Evolutionary conservation across 2,113 vertebrate genomes (phyloP).

Genomic region (Rhizomys pruinosus): DNA sequence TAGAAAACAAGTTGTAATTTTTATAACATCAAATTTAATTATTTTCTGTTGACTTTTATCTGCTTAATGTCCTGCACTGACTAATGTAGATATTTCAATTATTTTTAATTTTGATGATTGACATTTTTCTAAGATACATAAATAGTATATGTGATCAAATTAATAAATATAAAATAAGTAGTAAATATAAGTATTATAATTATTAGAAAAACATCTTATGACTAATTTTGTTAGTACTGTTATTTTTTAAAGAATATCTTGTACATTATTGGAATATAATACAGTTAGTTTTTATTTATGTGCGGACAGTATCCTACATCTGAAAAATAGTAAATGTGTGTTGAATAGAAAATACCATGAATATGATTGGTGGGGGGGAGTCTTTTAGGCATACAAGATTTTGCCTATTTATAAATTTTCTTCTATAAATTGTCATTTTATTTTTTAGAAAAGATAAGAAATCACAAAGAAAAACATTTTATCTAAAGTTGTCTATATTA

Average conservation of each 20-base stretch:
- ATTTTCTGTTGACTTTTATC: conserved; percentile 13
- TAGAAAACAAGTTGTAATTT: no score
- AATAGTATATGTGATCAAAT: not conserved
- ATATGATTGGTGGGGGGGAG: not conserved
- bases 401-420: not conserved
- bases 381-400: conserved; percentile 1
- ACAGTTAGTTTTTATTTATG: not conserved
- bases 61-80: no score
- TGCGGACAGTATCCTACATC: not conserved
- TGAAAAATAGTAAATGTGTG: conserved; percentile 15
- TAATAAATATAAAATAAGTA: no score
- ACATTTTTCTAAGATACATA: not conserved
- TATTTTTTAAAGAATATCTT: no score
- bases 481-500: conserved; percentile 65
- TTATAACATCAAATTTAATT: not conserved
- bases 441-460: conserved; percentile 54
- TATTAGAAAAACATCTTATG: no score
- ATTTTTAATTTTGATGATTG: conserved; percentile 16
- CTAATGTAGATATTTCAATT: no score
- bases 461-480: conserved; percentile 51
- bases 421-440: not conserved
- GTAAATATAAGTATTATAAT: no score
- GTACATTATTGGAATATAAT: not conserved
- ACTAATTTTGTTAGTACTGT: not conserved
- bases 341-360: conserved; percentile 48